Evolutionary conservation across 2,797 vertebrate genomes (phyloP), one percentile per base, ranked within the genome.

Genomic region (Ataeniobius toweri): DNA sequence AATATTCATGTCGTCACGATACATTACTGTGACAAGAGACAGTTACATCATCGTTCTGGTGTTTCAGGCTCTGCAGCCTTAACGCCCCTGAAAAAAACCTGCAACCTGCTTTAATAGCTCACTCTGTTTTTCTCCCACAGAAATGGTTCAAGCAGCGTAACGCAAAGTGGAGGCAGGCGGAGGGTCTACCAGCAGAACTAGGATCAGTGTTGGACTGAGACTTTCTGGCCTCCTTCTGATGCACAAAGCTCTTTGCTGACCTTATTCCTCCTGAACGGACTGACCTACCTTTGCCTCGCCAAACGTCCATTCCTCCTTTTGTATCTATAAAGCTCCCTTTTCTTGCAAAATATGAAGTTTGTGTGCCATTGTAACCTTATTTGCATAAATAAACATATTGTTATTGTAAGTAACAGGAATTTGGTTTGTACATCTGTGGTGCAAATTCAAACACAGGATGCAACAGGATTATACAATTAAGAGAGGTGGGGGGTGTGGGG

Each of bases 131-230:
- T 83, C 10, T 83, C 39, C 69, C 90, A 10, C 90, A 99, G 98
- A 95, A 96, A 93, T 99, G 98, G 98, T 99, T 99, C 94, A 94
- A 93, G 91, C 91, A 94, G 75, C 96, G 98, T 70, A 96, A 97
- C 70, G 96, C 96, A 0, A 92, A 96, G 93, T 99, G 98, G 98
- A 96, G 97, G 88, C 84, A 91, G 89, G 94, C 96, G 0, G 98
- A 99, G 94, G 98, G 98, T 16, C 95, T 99, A 16, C 98, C 98
- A 8, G 95, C 97, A 5, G 86, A 97, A 82, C 92, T 90, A 0
- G 96, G 97, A 58, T 99, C 97, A 3, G 97, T 99, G 79, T 94
- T 96, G 79, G 98, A 99, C 94, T 99, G 89, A 96, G 61, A 74
- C 67, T 26, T 53, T 0, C 36, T 14, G 22, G 16, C 75, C 74